Evolutionary conservation across 2,113 vertebrate species (phyloP).

Genomic region (Mesoclemmys tuberculata): DNA sequence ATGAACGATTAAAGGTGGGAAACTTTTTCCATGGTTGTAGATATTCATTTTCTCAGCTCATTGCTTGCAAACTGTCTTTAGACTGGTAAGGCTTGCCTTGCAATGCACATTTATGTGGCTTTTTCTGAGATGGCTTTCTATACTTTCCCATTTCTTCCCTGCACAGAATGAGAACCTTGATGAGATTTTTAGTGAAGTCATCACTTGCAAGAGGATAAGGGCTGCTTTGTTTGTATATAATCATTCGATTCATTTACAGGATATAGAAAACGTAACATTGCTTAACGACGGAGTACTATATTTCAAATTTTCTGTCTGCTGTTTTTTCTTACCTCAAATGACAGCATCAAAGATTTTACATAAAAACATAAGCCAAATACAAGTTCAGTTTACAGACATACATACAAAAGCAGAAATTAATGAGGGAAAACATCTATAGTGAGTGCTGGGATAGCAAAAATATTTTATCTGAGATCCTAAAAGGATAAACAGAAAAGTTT

Average conservation of each 20-base stretch:
- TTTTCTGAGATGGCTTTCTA: slow-evolving; percentile 25
- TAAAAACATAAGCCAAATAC: neutral
- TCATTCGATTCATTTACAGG: neutral
- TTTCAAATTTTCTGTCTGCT: neutral
- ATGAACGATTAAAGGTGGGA: neutral
- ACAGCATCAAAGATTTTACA: neutral
- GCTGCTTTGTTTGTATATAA: neutral
- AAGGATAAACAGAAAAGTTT: neutral
- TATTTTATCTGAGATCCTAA: neutral
- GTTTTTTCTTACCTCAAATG: neutral
- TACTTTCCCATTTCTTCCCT: slow-evolving; percentile 15
- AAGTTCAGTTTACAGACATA: neutral
- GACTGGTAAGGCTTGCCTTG: slow-evolving; percentile 4
- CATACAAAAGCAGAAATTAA: neutral
- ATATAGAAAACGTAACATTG: neutral
- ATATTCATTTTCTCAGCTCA: neutral
- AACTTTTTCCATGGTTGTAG: neutral
- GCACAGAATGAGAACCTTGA: neutral
- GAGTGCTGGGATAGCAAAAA: neutral
- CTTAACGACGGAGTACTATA: neutral
- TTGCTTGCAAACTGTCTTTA: slow-evolving; percentile 22
- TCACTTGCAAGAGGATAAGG: neutral
- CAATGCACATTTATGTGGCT: neutral
- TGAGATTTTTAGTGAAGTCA: slow-evolving; percentile 23
- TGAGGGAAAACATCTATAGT: neutral